Conservation (phyloP, 1,140 invertebrate genomes). For the Pseudomyrmex flavicornis region DNA sequence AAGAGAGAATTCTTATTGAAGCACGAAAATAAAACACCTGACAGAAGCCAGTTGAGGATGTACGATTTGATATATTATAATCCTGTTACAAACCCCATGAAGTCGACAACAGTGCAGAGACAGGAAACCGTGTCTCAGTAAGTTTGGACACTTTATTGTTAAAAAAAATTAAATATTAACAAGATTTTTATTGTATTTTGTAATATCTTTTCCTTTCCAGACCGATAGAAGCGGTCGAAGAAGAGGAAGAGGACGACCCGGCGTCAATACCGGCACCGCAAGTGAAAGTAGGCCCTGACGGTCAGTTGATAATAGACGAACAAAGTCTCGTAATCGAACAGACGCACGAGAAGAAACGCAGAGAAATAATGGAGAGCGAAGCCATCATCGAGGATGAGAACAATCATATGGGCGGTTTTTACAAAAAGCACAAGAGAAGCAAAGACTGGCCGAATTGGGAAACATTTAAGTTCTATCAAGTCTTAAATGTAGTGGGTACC, state of each 20-base stretch:
- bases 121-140: constrained; percentile 81
- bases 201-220: constrained; percentile 37
- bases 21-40: constrained; percentile 86
- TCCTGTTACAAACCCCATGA: constrained; percentile 90
- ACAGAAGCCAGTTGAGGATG: constrained; percentile 92
- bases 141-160: constrained; percentile 74
- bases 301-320: constrained; percentile 94
- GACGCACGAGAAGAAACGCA: constrained; percentile 87
- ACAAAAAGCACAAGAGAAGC: constrained; percentile 87
- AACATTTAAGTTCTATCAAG: constrained; percentile 94
- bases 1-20: constrained; percentile 87
- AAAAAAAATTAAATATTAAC: background rate
- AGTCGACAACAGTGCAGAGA: constrained; percentile 62
- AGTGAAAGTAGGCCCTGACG: constrained; percentile 95
- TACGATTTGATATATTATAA: constrained; percentile 96
- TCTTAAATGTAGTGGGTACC: constrained; percentile 94
- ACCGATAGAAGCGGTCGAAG: constrained; percentile 63
- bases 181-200: background rate
- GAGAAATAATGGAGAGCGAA: constrained; percentile 88
- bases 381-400: constrained; percentile 89
- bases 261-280: constrained; percentile 90
- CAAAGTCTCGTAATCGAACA: constrained; percentile 93
- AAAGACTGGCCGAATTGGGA: constrained; percentile 90
- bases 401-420: constrained; percentile 88
- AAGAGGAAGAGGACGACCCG: constrained; percentile 84